Evolutionary conservation across 2,797 vertebrate species (phyloP).

Genomic region (Dermochelys coriacea): DNA sequence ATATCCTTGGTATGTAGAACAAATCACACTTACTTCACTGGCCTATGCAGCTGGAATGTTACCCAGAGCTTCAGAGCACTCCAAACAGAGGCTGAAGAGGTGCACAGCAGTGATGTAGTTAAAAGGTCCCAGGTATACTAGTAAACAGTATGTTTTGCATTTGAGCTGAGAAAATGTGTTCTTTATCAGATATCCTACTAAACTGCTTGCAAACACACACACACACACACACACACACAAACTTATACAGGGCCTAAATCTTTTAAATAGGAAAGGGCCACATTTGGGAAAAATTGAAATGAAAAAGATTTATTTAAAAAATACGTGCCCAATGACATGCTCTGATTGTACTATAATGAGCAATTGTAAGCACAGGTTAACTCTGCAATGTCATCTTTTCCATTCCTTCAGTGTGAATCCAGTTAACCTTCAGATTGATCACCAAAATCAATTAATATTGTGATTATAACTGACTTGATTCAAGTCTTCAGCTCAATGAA

Average conservation of each 20-base stretch:
- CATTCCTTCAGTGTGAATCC: neutral
- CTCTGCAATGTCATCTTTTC: neutral
- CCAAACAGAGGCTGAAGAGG: neutral
- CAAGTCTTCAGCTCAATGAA: neutral
- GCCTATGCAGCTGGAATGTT: neutral
- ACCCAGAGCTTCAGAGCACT: neutral
- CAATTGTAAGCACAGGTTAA: neutral
- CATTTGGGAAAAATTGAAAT: neutral
- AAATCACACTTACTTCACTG: neutral
- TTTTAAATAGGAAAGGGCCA: fast-evolving
- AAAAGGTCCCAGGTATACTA: neutral
- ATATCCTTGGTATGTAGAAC: neutral
- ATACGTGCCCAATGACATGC: neutral
- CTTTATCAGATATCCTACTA: neutral
- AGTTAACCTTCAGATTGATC: neutral
- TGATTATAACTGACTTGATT: neutral
- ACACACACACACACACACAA: too few species aligned
- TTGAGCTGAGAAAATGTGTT: neutral
- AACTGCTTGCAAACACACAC: neutral
- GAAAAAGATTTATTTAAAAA: neutral
- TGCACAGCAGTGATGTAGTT: neutral
- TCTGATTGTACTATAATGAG: neutral
- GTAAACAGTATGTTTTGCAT: neutral
- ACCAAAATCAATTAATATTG: neutral
- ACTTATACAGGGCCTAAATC: neutral